These are phyloP conservation scores for Cydia fagiglandana DNA, from an alignment of 1,140 invertebrate species.

Conservation along the genomic window DNA sequence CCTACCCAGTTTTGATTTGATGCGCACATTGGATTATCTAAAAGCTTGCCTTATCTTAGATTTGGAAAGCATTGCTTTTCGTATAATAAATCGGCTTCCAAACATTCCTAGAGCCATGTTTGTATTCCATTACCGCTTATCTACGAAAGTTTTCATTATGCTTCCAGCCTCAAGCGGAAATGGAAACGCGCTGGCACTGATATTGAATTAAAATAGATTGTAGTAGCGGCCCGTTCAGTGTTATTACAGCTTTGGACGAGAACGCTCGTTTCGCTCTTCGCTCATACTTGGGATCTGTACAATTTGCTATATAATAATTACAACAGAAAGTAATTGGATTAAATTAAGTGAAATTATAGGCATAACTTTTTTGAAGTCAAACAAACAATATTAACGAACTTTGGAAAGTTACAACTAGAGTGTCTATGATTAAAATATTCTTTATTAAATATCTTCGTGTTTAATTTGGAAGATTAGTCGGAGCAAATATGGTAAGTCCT, in stretches of 20 bases:
- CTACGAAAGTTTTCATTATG: constrained; percentile 20
- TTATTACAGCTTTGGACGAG: constrained; percentile 52
- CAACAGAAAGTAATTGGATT: neutral
- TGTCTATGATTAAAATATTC: neutral
- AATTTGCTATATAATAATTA: neutral
- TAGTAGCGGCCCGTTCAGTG: constrained; percentile 51
- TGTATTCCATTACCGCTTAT: constrained; percentile 38
- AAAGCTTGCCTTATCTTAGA: constrained; percentile 13
- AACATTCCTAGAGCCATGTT: constrained; percentile 29
- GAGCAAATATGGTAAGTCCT: constrained; percentile 16
- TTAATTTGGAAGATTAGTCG: neutral
- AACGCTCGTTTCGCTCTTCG: constrained; percentile 44
- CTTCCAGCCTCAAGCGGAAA: constrained; percentile 36
- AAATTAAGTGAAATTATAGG: neutral
- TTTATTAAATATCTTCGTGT: neutral
- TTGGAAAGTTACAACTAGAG: neutral
- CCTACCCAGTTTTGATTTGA: neutral
- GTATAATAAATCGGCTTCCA: neutral
- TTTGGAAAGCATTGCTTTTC: neutral
- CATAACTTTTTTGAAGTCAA: neutral
- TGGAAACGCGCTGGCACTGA: constrained; percentile 41
- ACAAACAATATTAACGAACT: neutral
- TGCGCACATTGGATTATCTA: neutral
- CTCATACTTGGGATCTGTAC: neutral
- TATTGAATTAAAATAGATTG: constrained; percentile 18